A percentile compares a stretch with the other conserved stretches of the same genome.
Conservation (phyloP, 2,113 vertebrate species). For the Atherinomorus stipes region DNA sequence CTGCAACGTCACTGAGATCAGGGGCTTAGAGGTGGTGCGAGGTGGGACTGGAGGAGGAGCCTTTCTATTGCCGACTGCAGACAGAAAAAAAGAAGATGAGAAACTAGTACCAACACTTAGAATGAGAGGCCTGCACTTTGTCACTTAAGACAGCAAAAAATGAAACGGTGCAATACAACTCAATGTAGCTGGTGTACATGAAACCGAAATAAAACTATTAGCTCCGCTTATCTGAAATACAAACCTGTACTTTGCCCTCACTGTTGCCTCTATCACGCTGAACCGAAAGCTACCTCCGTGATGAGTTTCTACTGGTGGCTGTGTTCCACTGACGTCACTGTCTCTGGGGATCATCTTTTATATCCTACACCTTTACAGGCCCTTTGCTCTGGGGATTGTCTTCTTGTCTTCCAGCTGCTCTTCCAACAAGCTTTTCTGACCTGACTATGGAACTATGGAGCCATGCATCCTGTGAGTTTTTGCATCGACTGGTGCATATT, state of each 20-base stretch:
- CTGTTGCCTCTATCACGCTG: slow-evolving; percentile 34
- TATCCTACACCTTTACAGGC: slow-evolving; percentile 43
- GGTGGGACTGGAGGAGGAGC: slow-evolving; percentile 97
- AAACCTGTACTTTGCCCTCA: slow-evolving; percentile 53
- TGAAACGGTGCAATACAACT: background rate
- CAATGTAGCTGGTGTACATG: background rate
- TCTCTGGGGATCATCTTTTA: slow-evolving; percentile 47
- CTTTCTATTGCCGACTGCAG: slow-evolving; percentile 91
- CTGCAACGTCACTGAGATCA: slow-evolving; percentile 98
- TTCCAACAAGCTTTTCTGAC: slow-evolving; percentile 10
- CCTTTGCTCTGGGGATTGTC: slow-evolving; percentile 27
- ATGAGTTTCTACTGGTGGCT: slow-evolving; percentile 18
- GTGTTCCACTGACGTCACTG: slow-evolving; percentile 59
- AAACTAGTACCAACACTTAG: background rate
- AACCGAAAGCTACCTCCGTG: slow-evolving; percentile 16
- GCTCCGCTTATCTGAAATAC: slow-evolving; percentile 31
- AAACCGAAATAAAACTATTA: slow-evolving; percentile 26
- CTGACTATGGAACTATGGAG: background rate
- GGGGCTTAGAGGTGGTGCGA: slow-evolving; percentile 95
- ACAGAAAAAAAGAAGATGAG: background rate
- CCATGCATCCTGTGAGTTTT: background rate
- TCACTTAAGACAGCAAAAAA: background rate
- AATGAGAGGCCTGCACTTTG: background rate
- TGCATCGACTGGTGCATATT: background rate
- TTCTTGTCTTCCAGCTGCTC: slow-evolving; percentile 1